Evolutionary conservation across 2,888 invertebrate species (phyloP), one percentile per base, ranked within the genome.

Genomic region (Rhyacophila evoluta): DNA sequence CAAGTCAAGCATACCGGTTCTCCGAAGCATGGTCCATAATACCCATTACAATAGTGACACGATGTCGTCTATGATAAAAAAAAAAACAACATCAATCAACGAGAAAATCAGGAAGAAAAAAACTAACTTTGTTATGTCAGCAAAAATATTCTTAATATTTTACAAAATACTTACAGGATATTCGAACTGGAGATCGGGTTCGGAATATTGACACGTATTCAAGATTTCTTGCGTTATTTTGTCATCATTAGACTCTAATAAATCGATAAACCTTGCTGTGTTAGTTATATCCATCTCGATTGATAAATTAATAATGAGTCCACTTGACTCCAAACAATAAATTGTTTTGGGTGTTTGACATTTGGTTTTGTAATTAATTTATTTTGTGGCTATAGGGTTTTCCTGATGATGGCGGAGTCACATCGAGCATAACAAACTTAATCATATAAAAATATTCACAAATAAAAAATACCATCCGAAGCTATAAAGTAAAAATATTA

Each of bases 1-100:
- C 98, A 98, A 0, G 97, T 96, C 12, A 94, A 93, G 87, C 98
- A 98, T 0, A 97, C 94, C 8, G 97, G 97, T 85, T 97, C 96
- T 29, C 94, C 96, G 86, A 95, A 97, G 86, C 94, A 95, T 0
- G 96, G 95, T 0, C 97, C 97, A 86, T 98, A 98, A 86, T 95
- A 98, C 11, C 98, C 98, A 87, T 95, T 94, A 85, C 98, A 98
- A 77, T 95, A 92, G 84, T 93, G 93, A 86, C 97, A 97, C 72
- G 91, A 88, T 19, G 90, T 87, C 85, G 93, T 92, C 94, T 95
- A 88, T 15, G 89, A 85, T 11, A 72, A 2, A 70, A 11, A 71
- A n/a, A n/a, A 68, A 4, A 12, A 19, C 11, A 15, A 19, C 2
- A 15, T 12, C 27, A 19, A 2, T 4, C 5, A 68, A 68, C 3